Conservation (phyloP, 2,888 invertebrate genomes). For the Agrochola litura region DNA sequence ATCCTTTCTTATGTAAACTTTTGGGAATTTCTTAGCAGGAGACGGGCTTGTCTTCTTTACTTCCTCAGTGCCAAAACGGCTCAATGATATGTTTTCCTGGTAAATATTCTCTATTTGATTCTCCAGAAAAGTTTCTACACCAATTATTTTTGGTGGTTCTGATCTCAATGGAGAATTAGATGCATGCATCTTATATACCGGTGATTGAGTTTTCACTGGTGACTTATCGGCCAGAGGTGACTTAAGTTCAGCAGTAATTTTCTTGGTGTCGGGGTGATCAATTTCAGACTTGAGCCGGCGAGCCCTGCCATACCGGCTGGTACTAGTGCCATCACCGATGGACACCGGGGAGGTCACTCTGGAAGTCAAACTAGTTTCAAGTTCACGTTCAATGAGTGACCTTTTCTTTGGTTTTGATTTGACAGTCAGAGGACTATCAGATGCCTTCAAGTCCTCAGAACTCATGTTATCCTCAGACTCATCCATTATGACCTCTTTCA, state of each 20-base stretch:
- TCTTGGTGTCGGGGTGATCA: conserved; percentile 83
- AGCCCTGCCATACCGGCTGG: conserved; percentile 91
- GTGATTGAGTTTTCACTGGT: conserved; percentile 74
- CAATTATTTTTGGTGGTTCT: conserved; percentile 73
- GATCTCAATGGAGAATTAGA: conserved; percentile 80
- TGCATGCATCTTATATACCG: conserved; percentile 85
- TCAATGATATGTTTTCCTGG: conserved; percentile 81
- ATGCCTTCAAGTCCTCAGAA: conserved; percentile 74
- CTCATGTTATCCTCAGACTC: conserved; percentile 82
- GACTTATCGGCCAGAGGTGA: conserved; percentile 76
- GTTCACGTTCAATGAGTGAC: conserved; percentile 84
- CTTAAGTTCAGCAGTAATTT: conserved; percentile 74
- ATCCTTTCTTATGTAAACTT: conserved; percentile 85
- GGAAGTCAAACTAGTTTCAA: conserved; percentile 85
- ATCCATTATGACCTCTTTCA: conserved; percentile 77
- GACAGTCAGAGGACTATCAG: conserved; percentile 66
- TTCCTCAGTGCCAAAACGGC: conserved; percentile 79
- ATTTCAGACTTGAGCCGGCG: conserved; percentile 88
- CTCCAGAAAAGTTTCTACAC: conserved; percentile 71
- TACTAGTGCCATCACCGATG: conserved; percentile 75
- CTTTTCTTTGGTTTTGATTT: conserved; percentile 84
- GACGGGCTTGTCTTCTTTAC: conserved; percentile 67
- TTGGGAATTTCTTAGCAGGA: conserved; percentile 76
- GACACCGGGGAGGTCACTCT: conserved; percentile 82
- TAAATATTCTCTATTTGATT: conserved; percentile 84